These are phyloP conservation scores for Candidula unifasciata DNA, from an alignment of 2,888 invertebrate genomes.

Conservation along the genomic window DNA sequence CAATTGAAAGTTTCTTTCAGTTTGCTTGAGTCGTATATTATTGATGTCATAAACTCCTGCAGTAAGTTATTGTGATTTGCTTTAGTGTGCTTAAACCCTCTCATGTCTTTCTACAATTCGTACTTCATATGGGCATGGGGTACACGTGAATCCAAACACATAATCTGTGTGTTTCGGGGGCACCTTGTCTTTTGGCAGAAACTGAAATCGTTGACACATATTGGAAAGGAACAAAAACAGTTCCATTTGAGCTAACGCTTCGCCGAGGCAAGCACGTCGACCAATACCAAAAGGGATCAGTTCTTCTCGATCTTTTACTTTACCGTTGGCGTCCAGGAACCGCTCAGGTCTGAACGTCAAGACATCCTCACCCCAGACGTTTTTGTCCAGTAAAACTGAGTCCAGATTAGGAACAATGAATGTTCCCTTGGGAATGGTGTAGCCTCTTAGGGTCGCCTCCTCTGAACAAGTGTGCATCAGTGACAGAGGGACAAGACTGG, in stretches of 20 bases:
- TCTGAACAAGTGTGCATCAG: background rate
- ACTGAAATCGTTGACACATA: background rate
- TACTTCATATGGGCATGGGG: background rate
- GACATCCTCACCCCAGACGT: background rate
- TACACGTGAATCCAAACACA: background rate
- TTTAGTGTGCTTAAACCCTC: too few species aligned
- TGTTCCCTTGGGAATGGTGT: background rate
- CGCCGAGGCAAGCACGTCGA: background rate
- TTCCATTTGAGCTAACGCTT: constrained; percentile 9
- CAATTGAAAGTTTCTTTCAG: background rate
- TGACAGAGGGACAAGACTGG: background rate
- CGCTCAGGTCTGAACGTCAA: background rate
- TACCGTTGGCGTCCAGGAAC: constrained; percentile 1
- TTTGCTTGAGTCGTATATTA: background rate
- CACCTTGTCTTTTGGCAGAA: background rate
- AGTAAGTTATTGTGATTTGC: too few species aligned
- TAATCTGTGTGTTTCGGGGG: background rate
- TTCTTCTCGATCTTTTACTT: background rate
- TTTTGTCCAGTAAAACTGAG: background rate
- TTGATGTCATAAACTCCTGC: background rate
- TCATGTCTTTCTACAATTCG: background rate
- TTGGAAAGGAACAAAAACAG: background rate
- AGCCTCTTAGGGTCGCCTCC: background rate
- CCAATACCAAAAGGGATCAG: constrained; percentile 10
- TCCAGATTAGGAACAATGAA: constrained; percentile 3